These are phyloP conservation scores for Plumapathes pennacea DNA, from an alignment of 92 coral and sea anemone genomes.

Conservation along the genomic window DNA sequence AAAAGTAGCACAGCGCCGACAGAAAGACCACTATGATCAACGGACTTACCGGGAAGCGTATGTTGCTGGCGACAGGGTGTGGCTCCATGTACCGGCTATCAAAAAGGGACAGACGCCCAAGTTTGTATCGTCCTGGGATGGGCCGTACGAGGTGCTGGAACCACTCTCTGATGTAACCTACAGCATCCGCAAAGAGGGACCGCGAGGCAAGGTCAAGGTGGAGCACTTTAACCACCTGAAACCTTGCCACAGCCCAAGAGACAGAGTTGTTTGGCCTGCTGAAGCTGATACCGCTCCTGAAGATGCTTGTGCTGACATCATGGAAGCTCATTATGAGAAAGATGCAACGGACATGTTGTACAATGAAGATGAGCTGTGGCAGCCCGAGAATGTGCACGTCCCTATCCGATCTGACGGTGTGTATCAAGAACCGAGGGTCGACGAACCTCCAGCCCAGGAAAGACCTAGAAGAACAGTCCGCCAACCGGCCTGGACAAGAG, in stretches of 20 bases:
- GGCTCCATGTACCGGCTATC: slow-evolving; percentile 38
- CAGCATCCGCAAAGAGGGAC: slow-evolving; percentile 5
- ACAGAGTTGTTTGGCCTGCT: too few species aligned
- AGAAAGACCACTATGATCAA: slow-evolving; percentile 51
- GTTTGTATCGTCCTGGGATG: slow-evolving; percentile 43
- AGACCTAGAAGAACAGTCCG: too few species aligned
- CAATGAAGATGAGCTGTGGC: too few species aligned
- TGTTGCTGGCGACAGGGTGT: slow-evolving; percentile 41
- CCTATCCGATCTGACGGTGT: too few species aligned
- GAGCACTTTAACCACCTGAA: slow-evolving; percentile 36
- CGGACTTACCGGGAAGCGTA: slow-evolving; percentile 23
- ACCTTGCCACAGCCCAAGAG: neutral
- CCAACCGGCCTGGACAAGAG: too few species aligned
- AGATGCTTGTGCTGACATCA: too few species aligned
- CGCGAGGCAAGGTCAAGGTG: neutral
- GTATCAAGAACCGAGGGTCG: too few species aligned
- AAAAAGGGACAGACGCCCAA: slow-evolving; percentile 33
- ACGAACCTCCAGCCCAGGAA: too few species aligned
- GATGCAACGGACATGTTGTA: too few species aligned
- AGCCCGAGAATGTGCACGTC: too few species aligned
- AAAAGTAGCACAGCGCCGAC: slow-evolving; percentile 52
- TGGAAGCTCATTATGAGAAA: too few species aligned
- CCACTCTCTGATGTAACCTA: slow-evolving; percentile 37
- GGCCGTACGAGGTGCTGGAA: slow-evolving; percentile 31
- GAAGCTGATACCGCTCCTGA: too few species aligned